Evolutionary conservation across 2,113 vertebrate genomes (phyloP).

Genomic region (Camelus dromedarius): DNA sequence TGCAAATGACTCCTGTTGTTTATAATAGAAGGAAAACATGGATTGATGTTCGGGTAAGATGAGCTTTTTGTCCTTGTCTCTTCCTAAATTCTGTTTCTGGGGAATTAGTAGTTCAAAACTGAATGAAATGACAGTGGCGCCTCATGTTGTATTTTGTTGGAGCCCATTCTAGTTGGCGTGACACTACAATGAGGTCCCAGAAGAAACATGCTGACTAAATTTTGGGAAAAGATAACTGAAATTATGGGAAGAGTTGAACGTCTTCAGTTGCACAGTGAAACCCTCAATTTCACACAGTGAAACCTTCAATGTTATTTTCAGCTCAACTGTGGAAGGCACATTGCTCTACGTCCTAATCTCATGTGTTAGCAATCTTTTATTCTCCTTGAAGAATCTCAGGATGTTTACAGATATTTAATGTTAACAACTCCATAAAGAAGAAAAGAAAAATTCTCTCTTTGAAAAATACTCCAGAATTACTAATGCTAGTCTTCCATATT

Average conservation of each 20-base stretch:
- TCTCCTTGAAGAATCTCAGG: conserved; percentile 67
- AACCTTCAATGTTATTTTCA: conserved; percentile 52
- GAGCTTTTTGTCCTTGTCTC: neutral
- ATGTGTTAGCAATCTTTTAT: conserved; percentile 56
- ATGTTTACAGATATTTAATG: conserved; percentile 71
- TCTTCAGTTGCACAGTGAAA: neutral
- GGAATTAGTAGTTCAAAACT: neutral
- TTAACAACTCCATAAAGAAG: conserved; percentile 68
- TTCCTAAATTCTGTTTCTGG: neutral
- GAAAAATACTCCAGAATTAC: conserved; percentile 73
- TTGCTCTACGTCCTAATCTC: conserved; percentile 65
- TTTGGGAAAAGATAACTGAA: neutral
- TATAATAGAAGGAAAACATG: neutral
- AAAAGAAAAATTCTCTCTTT: conserved; percentile 51
- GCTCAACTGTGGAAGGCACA: conserved; percentile 58
- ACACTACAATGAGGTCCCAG: neutral
- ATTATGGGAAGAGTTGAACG: neutral
- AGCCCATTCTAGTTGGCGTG: neutral
- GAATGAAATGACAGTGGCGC: neutral
- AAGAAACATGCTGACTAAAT: neutral
- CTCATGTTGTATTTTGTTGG: neutral
- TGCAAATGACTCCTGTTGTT: neutral
- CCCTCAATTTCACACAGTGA: conserved; percentile 23
- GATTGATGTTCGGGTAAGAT: neutral
- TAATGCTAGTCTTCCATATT: neutral